These are phyloP conservation scores for Lophius americanus DNA, from an alignment of 2,797 vertebrate genomes.

Conservation along the genomic window DNA sequence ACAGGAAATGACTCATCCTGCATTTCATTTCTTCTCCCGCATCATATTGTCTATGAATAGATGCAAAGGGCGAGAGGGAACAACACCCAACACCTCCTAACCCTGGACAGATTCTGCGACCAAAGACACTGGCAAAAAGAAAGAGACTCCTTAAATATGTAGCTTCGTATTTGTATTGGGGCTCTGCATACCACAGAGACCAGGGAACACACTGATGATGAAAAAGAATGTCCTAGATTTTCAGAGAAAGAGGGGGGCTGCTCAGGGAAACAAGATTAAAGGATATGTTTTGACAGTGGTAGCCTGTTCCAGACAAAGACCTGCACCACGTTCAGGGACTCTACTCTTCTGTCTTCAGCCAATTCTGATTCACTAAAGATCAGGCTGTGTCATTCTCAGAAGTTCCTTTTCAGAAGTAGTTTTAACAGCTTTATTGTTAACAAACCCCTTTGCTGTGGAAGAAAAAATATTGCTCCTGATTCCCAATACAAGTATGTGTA, in stretches of 20 bases:
- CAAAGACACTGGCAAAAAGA: constrained; percentile 48
- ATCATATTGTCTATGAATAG: constrained; percentile 4
- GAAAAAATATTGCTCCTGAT: too few relatives aligned
- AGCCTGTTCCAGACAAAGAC: constrained; percentile 59
- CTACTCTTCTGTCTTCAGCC: constrained; percentile 18
- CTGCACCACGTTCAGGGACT: constrained; percentile 29
- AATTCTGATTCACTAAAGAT: constrained; percentile 19
- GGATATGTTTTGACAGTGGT: constrained; percentile 71
- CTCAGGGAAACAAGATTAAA: constrained; percentile 66
- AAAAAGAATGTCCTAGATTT: constrained; percentile 79
- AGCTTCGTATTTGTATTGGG: constrained; percentile 60
- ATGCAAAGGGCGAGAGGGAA: constrained; percentile 30
- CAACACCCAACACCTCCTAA: constrained; percentile 26
- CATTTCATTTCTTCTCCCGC: constrained; percentile 3
- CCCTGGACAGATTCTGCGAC: constrained; percentile 31
- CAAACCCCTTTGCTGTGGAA: background rate
- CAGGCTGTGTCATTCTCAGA: background rate
- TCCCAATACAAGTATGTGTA: too few relatives aligned
- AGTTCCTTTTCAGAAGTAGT: background rate
- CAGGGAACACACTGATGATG: constrained; percentile 62
- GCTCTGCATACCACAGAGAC: constrained; percentile 65
- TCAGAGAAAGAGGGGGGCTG: constrained; percentile 60
- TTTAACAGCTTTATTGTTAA: background rate
- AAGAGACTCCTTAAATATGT: constrained; percentile 68
- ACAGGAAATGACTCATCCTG: constrained; percentile 9